Percentiles rank a stretch among this genome's conserved stretches.
phyloP scores from a whole-genome alignment of 2,113 vertebrate genomes.

The Pionites leucogaster region DNA sequence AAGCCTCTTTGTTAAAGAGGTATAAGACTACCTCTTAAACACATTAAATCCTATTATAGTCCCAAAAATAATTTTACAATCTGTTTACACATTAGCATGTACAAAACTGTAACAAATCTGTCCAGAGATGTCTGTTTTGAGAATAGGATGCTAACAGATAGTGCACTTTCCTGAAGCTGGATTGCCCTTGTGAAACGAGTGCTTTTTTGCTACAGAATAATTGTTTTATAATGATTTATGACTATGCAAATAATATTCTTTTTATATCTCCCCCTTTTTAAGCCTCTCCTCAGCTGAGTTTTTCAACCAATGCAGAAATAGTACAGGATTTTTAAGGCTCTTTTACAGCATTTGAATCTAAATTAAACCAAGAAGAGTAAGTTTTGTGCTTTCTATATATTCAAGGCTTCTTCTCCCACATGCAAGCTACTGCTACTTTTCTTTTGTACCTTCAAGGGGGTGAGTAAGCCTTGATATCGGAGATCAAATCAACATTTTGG shows the following conservation, averaged over 20 bases:
- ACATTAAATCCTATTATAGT: slow-evolving; percentile 58
- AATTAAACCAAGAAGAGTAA: background rate
- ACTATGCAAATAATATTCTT: slow-evolving; percentile 70
- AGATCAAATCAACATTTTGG: slow-evolving; percentile 54
- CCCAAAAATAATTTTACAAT: slow-evolving; percentile 46
- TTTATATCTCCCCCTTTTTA: slow-evolving; percentile 56
- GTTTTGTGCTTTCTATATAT: background rate
- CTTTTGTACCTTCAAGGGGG: slow-evolving; percentile 5
- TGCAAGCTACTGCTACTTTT: slow-evolving; percentile 5
- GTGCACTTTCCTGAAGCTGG: slow-evolving; percentile 38
- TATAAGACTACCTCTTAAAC: slow-evolving; percentile 64
- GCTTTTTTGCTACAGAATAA: slow-evolving; percentile 60
- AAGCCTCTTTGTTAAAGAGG: slow-evolving; percentile 64
- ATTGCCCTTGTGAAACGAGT: slow-evolving; percentile 57
- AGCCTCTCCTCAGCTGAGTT: slow-evolving; percentile 43
- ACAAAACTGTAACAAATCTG: slow-evolving; percentile 56
- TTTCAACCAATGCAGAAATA: slow-evolving; percentile 57
- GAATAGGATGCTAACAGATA: slow-evolving; percentile 45
- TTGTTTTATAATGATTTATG: slow-evolving; percentile 64
- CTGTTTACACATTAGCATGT: slow-evolving; percentile 52
- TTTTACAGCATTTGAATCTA: slow-evolving; percentile 34
- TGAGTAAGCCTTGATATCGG: slow-evolving; percentile 27
- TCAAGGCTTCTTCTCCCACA: background rate
- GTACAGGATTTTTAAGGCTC: slow-evolving; percentile 6
- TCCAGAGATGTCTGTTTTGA: slow-evolving; percentile 56